Conservation (phyloP, 2,113 vertebrate genomes). For the Butorides virescens region DNA sequence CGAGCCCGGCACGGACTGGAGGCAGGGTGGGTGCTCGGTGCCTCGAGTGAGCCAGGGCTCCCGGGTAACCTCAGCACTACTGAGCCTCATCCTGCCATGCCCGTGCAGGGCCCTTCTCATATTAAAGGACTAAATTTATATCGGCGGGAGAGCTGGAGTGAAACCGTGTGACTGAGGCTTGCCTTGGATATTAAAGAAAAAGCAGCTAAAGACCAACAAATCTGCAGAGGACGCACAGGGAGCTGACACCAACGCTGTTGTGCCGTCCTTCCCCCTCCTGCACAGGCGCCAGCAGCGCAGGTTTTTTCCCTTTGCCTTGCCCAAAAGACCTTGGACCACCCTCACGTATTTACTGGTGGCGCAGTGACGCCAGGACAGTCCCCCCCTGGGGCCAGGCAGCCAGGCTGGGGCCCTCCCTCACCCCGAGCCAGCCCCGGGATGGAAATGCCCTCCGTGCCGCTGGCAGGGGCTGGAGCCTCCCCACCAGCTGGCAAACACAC, state of each 20-base stretch:
- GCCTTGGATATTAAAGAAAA: not conserved
- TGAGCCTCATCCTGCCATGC: not conserved
- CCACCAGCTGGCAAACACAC: accelerated
- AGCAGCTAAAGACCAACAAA: not conserved
- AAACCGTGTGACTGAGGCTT: not conserved
- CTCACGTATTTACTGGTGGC: not conserved
- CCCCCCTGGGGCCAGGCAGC: not conserved
- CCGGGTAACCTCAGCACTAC: not conserved
- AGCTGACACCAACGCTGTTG: accelerated
- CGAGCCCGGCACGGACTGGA: accelerated
- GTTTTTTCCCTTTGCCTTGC: not conserved
- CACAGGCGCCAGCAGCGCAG: accelerated
- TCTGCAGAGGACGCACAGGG: not conserved
- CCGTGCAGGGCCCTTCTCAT: not conserved
- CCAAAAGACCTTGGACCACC: not conserved
- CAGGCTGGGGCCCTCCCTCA: not conserved
- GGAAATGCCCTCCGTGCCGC: not conserved
- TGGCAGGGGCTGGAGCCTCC: not conserved
- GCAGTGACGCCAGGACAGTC: not conserved
- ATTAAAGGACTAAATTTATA: not conserved
- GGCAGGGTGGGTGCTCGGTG: not conserved
- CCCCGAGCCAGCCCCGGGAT: not conserved
- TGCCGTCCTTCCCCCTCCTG: not conserved
- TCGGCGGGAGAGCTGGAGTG: not conserved
- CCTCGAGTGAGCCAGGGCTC: not conserved